A percentile compares a stretch with the other conserved stretches of the same genome.
Conservation (phyloP, 2,888 invertebrate species). For the Myathropa florea region DNA sequence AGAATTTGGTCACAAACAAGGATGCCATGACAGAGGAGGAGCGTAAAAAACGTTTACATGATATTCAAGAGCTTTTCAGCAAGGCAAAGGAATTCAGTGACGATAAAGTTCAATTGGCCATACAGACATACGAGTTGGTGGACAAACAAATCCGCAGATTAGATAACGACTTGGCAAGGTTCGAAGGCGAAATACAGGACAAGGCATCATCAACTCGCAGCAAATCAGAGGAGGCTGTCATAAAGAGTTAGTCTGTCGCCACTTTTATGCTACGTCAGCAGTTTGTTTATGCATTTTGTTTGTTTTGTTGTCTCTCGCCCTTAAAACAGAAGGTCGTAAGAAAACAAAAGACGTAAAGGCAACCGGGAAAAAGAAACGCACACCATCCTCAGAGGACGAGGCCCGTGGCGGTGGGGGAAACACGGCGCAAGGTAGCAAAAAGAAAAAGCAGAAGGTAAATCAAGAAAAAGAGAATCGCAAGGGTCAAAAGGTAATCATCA, state of each 20-base stretch:
- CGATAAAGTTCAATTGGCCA: slow-evolving; percentile 98
- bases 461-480: slow-evolving; percentile 82
- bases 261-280: not conserved
- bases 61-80: slow-evolving; percentile 92
- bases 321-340: slow-evolving; percentile 85
- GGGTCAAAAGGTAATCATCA: slow-evolving; percentile 81
- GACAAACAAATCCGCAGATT: slow-evolving; percentile 98
- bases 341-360: slow-evolving; percentile 85
- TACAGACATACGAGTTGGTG: slow-evolving; percentile 98
- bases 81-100: slow-evolving; percentile 98
- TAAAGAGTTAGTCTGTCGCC: slow-evolving; percentile 81
- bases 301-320: not conserved
- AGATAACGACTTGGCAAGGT: slow-evolving; percentile 97
- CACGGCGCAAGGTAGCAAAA: slow-evolving; percentile 79
- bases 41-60: slow-evolving; percentile 89
- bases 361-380: slow-evolving; percentile 84
- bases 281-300: not conserved
- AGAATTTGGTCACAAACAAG: slow-evolving; percentile 75
- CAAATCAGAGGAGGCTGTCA: slow-evolving; percentile 84
- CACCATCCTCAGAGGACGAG: slow-evolving; percentile 80
- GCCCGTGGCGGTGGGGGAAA: slow-evolving; percentile 73
- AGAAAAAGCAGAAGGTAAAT: slow-evolving; percentile 82
- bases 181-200: slow-evolving; percentile 98
- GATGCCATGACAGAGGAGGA: slow-evolving; percentile 83
- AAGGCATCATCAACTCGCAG: slow-evolving; percentile 91